Percentiles rank a stretch among this genome's conserved stretches.
Conservation (phyloP, 2,888 invertebrate species). For the Heteromurus nitidus region DNA sequence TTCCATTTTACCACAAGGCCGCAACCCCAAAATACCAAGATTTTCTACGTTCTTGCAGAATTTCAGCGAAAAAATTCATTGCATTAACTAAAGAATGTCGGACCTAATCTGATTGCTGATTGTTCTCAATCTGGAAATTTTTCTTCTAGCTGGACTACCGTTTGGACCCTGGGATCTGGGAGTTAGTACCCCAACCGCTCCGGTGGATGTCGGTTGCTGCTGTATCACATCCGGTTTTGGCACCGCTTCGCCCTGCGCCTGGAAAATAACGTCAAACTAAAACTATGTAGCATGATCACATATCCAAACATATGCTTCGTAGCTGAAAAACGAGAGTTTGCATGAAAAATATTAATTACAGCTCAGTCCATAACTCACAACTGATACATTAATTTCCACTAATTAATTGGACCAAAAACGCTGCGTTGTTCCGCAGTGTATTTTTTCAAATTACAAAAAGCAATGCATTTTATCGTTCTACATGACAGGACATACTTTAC, state of each 20-base stretch:
- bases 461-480: no score
- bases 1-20: no score
- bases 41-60: background rate
- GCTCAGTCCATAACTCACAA: no score
- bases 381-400: no score
- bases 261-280: background rate
- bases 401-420: no score
- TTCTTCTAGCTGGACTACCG: conserved; percentile 77
- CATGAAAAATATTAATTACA: no score
- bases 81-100: conserved; percentile 36
- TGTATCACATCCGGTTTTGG: conserved; percentile 57
- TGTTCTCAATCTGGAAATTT: conserved; percentile 83
- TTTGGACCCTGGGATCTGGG: conserved; percentile 17
- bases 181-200: background rate
- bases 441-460: no score
- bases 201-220: conserved; percentile 38
- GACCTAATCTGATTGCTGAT: conserved; percentile 88
- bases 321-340: no score
- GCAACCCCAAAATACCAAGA: background rate
- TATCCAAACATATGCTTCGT: no score
- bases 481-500: no score
- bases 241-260: conserved; percentile 14
- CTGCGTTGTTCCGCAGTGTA: no score
- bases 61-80: background rate
- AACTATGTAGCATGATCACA: no score